Conservation (phyloP, 2,113 vertebrate species). For the Lontra canadensis region DNA sequence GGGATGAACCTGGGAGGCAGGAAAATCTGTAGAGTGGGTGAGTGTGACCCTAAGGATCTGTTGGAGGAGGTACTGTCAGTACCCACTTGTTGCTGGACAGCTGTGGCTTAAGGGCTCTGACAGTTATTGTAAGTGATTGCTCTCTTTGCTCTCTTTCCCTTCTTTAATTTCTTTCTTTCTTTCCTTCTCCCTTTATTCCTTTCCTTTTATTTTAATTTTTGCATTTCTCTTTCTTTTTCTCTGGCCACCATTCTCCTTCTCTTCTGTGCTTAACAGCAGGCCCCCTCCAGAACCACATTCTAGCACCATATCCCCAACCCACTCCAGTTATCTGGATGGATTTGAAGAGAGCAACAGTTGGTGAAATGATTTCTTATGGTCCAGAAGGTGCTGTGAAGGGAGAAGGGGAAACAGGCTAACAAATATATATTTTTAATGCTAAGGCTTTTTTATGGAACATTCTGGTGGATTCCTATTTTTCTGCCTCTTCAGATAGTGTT, state of each 20-base stretch:
- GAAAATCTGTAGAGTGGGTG: conserved; percentile 17
- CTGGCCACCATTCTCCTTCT: neutral
- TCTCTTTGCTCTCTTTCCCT: neutral
- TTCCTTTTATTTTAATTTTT: neutral
- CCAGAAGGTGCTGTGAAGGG: neutral
- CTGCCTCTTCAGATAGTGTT: conserved; percentile 5
- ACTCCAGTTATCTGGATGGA: neutral
- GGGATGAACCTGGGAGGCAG: neutral
- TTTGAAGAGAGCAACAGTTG: conserved; percentile 30
- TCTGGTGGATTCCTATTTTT: conserved; percentile 29
- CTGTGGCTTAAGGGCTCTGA: neutral
- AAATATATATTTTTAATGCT: neutral
- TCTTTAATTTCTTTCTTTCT: neutral
- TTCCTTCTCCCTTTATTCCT: neutral
- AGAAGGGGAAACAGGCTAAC: neutral
- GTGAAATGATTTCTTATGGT: conserved; percentile 37
- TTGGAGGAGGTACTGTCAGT: conserved; percentile 41
- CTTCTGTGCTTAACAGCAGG: neutral
- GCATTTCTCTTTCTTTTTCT: neutral
- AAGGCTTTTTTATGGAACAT: conserved; percentile 1
- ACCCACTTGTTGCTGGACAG: conserved; percentile 44
- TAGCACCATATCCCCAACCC: neutral
- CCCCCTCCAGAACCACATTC: neutral
- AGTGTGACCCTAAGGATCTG: neutral
- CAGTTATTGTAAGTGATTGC: neutral